Base-by-base conservation (phyloP, 2,797 vertebrate genomes). In the Eulemur rubriventer region DNA sequence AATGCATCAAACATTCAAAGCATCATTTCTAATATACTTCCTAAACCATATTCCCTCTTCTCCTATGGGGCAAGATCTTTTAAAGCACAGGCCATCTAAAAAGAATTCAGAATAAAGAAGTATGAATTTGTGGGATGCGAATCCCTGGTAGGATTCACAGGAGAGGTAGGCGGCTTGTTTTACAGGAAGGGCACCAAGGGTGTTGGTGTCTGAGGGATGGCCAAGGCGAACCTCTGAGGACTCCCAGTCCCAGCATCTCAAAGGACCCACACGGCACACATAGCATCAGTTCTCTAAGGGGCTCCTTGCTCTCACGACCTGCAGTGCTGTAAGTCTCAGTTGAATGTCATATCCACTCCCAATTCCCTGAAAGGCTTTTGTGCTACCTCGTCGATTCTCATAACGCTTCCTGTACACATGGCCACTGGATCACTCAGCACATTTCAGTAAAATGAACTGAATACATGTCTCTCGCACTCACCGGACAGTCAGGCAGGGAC, bases 21-120 rank as follows among this genome's bases (percentile, higher is more conserved):
- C 9, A 20, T 93, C 16, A 30, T 86, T 75, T 94, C 70, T 92
- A 75, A 94, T 72, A 85, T 90, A 93, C 90, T 9, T 82, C 35
- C 22, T 16, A 41, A n/a, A 26, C 13, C 43, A 16, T 0, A 6
- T 9, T 79, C 14, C 7, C 12, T 55, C 46, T 12, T 28, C 38
- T 79, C 3, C 20, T 2, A 7, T 24, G 61, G 10, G 1, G 22
- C 43, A 18, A 8, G 17, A 5, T 7, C 14, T 48, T 63, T 46
- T 12, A 17, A 63, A 35, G 13, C 4, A 4, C 2, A 80, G 7
- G 12, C 4, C 8, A 2, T 57, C 30, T 6, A 13, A 14, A 55
- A 46, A 52, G 33, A 43, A 48, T 16, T 59, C 61, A 28, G 48
- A 59, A 2, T 11, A 5, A 6, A 28, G 11, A n/a, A 0, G 5